phyloP scores from a whole-genome alignment of 2,888 invertebrate species.

The Oasisia sp. region DNA sequence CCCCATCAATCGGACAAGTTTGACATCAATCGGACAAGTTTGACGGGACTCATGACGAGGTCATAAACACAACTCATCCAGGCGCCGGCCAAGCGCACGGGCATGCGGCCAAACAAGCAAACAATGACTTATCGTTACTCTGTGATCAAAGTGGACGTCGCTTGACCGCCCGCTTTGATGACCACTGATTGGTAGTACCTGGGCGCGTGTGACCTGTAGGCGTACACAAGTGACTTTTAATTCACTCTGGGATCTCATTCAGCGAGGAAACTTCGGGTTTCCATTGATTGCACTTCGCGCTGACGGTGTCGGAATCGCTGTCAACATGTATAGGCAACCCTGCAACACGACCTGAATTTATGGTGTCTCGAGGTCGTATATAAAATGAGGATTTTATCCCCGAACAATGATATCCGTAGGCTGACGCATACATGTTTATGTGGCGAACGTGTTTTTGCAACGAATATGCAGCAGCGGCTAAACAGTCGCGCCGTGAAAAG shows the following conservation, averaged over 20 bases:
- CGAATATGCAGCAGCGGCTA: neutral
- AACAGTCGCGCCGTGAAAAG: neutral
- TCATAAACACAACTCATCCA: neutral
- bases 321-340: neutral
- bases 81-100: neutral
- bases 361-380: neutral
- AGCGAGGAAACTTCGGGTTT: neutral
- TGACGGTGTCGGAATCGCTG: neutral
- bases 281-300: neutral
- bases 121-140: neutral
- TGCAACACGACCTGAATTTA: neutral
- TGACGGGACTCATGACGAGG: no score
- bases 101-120: neutral
- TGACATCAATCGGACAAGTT: neutral
- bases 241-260: neutral
- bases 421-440: neutral
- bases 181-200: neutral
- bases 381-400: neutral
- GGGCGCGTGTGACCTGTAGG: neutral
- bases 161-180: neutral
- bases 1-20: neutral
- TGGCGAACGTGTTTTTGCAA: neutral
- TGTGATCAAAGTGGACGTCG: neutral
- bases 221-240: neutral
- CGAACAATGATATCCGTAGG: neutral